Conservation (phyloP, 2,888 invertebrate species). For the Aphidius colemani region DNA sequence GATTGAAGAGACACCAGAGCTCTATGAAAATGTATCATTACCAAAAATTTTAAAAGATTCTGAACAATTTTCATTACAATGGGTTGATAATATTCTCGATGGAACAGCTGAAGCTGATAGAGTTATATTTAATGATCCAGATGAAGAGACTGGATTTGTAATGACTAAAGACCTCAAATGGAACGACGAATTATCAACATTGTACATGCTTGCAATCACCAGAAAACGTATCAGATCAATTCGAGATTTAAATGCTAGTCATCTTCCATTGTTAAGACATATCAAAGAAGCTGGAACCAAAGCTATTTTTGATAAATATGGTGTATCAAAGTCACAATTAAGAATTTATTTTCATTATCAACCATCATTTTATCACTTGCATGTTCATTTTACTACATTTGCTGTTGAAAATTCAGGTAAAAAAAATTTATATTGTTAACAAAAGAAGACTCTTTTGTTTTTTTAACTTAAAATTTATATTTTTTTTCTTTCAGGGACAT, state of each 20-base stretch:
- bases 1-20: conserved; percentile 81
- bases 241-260: conserved; percentile 77
- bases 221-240: conserved; percentile 79
- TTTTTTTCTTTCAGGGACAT: conserved; percentile 65
- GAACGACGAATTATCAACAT: conserved; percentile 80
- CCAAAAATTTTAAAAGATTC: conserved; percentile 69
- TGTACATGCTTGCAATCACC: conserved; percentile 85
- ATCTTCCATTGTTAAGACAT: conserved; percentile 82
- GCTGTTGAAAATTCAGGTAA: conserved; percentile 76
- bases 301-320: conserved; percentile 77
- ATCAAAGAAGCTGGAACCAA: conserved; percentile 75
- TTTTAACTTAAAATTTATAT: conserved; percentile 13
- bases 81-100: conserved; percentile 96
- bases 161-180: conserved; percentile 95
- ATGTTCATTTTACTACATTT: conserved; percentile 88
- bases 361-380: conserved; percentile 95
- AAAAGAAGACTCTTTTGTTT: not conserved
- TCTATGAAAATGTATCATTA: conserved; percentile 79
- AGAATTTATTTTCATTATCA: conserved; percentile 93
- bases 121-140: conserved; percentile 80
- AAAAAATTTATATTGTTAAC: conserved; percentile 14
- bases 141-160: conserved; percentile 82
- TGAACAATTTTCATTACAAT: conserved; percentile 83
- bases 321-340: conserved; percentile 71
- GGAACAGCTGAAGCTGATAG: conserved; percentile 89